phyloP scores from a whole-genome alignment of 2,113 vertebrate genomes.

The Sitta europaea region DNA sequence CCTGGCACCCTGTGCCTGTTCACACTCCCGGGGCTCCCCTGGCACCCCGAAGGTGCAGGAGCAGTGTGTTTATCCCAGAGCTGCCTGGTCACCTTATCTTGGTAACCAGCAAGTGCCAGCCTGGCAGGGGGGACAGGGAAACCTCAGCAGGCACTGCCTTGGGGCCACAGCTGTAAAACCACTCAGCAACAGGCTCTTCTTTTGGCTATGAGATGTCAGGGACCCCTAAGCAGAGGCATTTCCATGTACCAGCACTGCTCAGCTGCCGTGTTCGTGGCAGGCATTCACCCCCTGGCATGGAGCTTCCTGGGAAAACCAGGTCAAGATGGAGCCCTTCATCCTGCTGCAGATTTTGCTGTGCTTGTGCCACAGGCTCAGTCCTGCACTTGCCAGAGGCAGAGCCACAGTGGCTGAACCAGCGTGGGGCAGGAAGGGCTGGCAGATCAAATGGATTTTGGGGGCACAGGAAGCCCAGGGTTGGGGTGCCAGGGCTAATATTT shows the following conservation, averaged over 20 bases:
- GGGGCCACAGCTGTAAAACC: not conserved
- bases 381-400: not conserved
- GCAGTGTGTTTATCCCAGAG: not conserved
- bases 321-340: not conserved
- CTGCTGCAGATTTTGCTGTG: not conserved
- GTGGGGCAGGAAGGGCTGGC: not conserved
- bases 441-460: not conserved
- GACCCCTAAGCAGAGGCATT: not conserved
- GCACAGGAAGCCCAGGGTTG: not conserved
- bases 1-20: rapidly evolving
- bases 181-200: not conserved
- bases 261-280: rapidly evolving
- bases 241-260: rapidly evolving
- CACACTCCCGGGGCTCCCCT: rapidly evolving
- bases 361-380: not conserved
- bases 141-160: not conserved
- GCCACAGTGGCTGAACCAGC: rapidly evolving
- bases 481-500: not conserved
- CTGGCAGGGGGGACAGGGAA: not conserved
- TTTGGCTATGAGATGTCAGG: rapidly evolving
- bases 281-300: not conserved
- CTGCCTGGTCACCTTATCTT: not conserved
- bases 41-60: not conserved
- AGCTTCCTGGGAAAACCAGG: not conserved
- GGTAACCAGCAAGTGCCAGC: rapidly evolving